Base-by-base conservation (phyloP, 2,888 invertebrate genomes). In the Campopleginae sp. region DNA sequence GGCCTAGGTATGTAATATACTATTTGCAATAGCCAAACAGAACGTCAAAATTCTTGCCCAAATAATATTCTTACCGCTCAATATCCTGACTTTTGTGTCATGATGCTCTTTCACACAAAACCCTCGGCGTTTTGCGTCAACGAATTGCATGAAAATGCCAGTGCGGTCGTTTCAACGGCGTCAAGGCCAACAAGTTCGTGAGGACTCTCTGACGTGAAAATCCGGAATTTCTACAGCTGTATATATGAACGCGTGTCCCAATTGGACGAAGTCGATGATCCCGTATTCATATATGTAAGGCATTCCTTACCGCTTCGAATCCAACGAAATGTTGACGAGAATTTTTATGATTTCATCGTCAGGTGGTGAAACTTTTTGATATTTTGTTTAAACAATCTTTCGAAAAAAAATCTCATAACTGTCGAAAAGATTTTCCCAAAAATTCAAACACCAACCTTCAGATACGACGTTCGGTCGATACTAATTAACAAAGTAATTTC, bases 181-280 rank as follows among this genome's bases (percentile, higher is more conserved):
- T 82, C 82, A 85, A 85, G 85, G 82, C 85, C 82, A 82, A 80
- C 82, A 63, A 72, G 80, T 85, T 80, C 74, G 77, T 76, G 77
- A 82, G 80, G 82, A 72, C 76, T 80, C 58, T 76, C 72, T 68
- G 66, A 54, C 38, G 76, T 42, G 66, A 72, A 68, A 44, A 61
- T 72, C 48, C 54, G 80, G n/a, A 82, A 85, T 72, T 10, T 27
- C 31, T 65, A 46, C 46, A 42, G 42, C 58, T 33, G 46, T 66
- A 74, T 80, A 80, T 66, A 74, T 80, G 74, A 44, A 76, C 58
- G 74, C 74, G 72, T 77, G 77, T 80, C 77, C 61, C 72, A 63
- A 72, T 72, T 58, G 68, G 46, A 66, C 42, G 1, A 14, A 79
- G 79, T 68, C 76, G 61, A 80, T 72, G 80, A 51, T 80, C 80